Percentiles rank a stretch among this genome's conserved stretches.
Evolutionary conservation across 2,888 invertebrate species (phyloP).

Genomic region (Idaea aversata): DNA sequence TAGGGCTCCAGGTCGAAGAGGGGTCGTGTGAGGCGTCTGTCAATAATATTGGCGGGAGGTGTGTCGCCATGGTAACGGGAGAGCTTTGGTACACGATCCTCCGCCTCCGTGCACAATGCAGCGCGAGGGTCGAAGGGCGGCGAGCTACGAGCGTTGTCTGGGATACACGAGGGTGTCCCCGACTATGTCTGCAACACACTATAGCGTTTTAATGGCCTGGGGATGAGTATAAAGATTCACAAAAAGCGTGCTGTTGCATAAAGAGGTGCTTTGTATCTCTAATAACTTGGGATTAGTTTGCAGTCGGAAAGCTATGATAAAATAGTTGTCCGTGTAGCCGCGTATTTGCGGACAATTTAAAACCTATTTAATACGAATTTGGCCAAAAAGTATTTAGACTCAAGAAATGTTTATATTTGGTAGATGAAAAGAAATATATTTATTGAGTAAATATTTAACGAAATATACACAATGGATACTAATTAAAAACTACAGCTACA

Average conservation of each 20-base stretch:
- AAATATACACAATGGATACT: not conserved
- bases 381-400: not conserved
- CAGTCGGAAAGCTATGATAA: not conserved
- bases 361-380: not conserved
- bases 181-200: slow-evolving; percentile 27
- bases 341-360: not conserved
- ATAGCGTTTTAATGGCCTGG: slow-evolving; percentile 26
- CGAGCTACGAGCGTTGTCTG: slow-evolving; percentile 56
- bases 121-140: slow-evolving; percentile 59
- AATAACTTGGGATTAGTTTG: slow-evolving; percentile 13
- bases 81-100: slow-evolving; percentile 61
- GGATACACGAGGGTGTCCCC: slow-evolving; percentile 55
- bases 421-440: not conserved
- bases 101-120: slow-evolving; percentile 53
- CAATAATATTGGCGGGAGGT: slow-evolving; percentile 68
- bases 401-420: not conserved
- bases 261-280: slow-evolving; percentile 14
- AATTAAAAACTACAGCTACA: not conserved
- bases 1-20: not conserved
- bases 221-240: slow-evolving; percentile 22
- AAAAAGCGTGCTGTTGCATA: slow-evolving; percentile 27
- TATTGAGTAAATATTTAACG: not conserved
- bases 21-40: slow-evolving; percentile 62
- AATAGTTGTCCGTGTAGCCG: not conserved
- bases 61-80: slow-evolving; percentile 73